Evolutionary conservation across 2,888 invertebrate genomes (phyloP).

Genomic region (Amiota minor): DNA sequence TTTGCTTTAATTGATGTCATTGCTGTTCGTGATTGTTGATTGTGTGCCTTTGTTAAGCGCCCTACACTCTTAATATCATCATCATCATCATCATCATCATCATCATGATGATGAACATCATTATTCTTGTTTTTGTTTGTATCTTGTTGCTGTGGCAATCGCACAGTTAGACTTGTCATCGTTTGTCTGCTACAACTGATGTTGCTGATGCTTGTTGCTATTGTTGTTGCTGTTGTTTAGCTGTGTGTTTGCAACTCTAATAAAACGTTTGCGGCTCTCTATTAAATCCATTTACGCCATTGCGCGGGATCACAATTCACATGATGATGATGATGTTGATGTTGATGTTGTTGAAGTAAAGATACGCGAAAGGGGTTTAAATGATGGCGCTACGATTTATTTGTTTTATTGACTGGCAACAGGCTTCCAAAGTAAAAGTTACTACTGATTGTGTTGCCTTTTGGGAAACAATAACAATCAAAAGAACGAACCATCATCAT

Average conservation of each 20-base stretch:
- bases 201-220: too few species aligned
- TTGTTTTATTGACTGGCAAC: slow-evolving; percentile 1
- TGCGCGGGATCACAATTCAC: not conserved
- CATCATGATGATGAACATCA: not conserved
- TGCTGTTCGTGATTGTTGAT: slow-evolving; percentile 8
- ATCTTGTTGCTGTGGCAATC: slow-evolving; percentile 55
- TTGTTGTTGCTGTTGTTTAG: too few species aligned
- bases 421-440: not conserved
- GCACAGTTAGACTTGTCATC: slow-evolving; percentile 30
- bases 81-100: not conserved
- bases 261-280: slow-evolving; percentile 27
- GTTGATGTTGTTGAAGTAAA: not conserved
- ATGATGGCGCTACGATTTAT: slow-evolving; percentile 28
- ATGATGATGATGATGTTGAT: too few species aligned
- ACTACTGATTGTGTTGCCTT: not conserved
- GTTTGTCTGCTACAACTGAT: slow-evolving; percentile 6
- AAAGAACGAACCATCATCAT: not conserved
- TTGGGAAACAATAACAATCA: not conserved
- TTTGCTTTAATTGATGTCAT: slow-evolving; percentile 31
- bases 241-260: slow-evolving; percentile 12
- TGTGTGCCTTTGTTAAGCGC: not conserved
- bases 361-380: not conserved
- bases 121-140: slow-evolving; percentile 22
- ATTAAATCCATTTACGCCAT: slow-evolving; percentile 23
- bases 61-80: not conserved